Evolutionary conservation across 2,797 vertebrate species (phyloP), one percentile per base, ranked within the genome.

Genomic region (Gobionotothen gibberifrons): DNA sequence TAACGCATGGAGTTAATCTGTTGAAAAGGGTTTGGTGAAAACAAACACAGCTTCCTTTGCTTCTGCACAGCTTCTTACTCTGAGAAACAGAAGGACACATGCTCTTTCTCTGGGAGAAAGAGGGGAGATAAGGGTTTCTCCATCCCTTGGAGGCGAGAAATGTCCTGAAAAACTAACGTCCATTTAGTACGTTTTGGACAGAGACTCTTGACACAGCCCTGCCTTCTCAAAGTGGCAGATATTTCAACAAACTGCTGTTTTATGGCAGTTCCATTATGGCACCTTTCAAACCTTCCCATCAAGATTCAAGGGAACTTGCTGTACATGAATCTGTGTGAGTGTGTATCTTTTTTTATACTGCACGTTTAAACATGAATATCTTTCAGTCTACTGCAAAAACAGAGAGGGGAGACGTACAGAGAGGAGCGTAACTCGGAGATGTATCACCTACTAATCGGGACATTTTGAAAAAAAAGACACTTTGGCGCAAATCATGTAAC

Each of bases 321-420:
- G 89, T 91, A 92, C 79, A 92, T 82, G 61, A 90, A 78, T 90
- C 79, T 76, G 76, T 90, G 89, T 91, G 90, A 79, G 80, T 83
- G 89, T 89, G 86, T 85, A 73, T 83, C 65, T 85, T 86, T 90
- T 39, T 91, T 89, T 93, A 91, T 94, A 94, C 90, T 95, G 94
- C 94, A 95, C 90, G 94, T 94, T 94, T 94, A 90, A 92, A 89
- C 64, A 87, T 83, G 85, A 90, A 84, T 90, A 92, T 90, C 87
- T 91, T 91, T 92, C 84, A 84, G 73, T 90, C 82, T 88, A 90
- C 82, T 83, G 90, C 77, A 77, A 87, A 87, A 90, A 89, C 79
- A 79, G 61, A 85, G 83, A 85, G 83, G 86, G 83, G 78, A 80
- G 77, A 80, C 55, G 52, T 86, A 85, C 83, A 63, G 76, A 79